These are phyloP conservation scores for Thryonomys swinderianus DNA, from an alignment of 2,113 vertebrate species.

Conservation along the genomic window DNA sequence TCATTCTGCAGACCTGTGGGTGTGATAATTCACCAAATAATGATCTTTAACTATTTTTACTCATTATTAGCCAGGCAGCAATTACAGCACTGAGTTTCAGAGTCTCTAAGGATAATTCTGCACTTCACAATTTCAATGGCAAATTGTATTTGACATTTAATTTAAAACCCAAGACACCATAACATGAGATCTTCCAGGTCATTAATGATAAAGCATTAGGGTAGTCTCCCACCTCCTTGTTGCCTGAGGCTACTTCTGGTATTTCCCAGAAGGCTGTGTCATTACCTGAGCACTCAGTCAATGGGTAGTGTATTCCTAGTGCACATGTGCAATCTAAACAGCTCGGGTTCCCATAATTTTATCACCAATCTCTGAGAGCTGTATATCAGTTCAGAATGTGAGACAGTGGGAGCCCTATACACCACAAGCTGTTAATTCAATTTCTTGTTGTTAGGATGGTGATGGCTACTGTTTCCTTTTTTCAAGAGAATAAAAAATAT, in stretches of 20 bases:
- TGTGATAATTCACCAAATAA: constrained; percentile 77
- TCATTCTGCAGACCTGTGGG: not conserved
- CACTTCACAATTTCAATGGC: constrained; percentile 81
- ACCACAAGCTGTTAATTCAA: not conserved
- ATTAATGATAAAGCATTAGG: constrained; percentile 76
- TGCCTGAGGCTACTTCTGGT: constrained; percentile 8
- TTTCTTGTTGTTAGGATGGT: not conserved
- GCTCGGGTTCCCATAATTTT: not conserved
- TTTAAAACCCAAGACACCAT: constrained; percentile 83
- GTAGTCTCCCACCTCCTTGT: not conserved
- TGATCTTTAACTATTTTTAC: constrained; percentile 71
- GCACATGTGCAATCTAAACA: not conserved
- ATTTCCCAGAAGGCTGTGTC: constrained; percentile 44
- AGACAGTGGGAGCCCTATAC: fast-evolving
- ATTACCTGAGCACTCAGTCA: not conserved
- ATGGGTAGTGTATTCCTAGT: not conserved
- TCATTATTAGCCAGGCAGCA: constrained; percentile 72
- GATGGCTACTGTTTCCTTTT: not conserved
- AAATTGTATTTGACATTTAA: constrained; percentile 88
- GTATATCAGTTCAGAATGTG: not conserved
- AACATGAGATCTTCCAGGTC: constrained; percentile 77
- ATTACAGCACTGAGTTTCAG: constrained; percentile 79
- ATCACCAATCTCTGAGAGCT: not conserved
- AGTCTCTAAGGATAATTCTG: constrained; percentile 74
- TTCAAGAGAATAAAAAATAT: not conserved